Base-by-base conservation (phyloP, 2,797 vertebrate genomes). In the Megalops cyprinoides region DNA sequence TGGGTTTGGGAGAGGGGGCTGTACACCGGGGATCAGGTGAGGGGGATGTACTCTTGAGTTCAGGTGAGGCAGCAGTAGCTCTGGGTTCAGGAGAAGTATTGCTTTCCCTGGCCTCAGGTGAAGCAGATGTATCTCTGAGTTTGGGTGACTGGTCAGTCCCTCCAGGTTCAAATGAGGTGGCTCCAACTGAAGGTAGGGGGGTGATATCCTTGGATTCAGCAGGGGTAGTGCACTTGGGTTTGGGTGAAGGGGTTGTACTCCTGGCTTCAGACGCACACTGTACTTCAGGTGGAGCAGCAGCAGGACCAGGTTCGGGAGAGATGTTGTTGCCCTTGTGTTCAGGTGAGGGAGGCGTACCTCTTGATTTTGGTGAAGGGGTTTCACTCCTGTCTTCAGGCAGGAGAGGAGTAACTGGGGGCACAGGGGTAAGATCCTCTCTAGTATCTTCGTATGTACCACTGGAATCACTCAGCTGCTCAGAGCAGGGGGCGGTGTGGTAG, bases 361-460 rank as follows among this genome's bases (percentile, higher is more conserved):
- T 82, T 67, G 44, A 65, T 78, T 42, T 51, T 77, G 20, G 20
- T 76, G 23, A 46, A 67, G 71, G 71, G 39, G 84, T 85, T 76
- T 76, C 71, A 74, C 85, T 80, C 28, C 37, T 81, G 15, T 48
- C 79, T 78, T 87, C 85, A 76, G 79, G 76, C 55, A 39, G 49
- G 25, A 77, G 34, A 44, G 55, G 42, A 84, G 80, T 82, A 3
- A 84, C 83, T 25, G 78, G 82, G 58, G 87, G 86, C 78, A 86
- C 78, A 0, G 62, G 28, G 6, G 90, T 84, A 78, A 87, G 51
- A 84, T 84, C 87, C 28, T 93, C 91, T 82, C 62, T 87, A 44
- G 92, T 90, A 71, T 96, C 93, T 3, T 97, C 95, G 85, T 91
- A 93, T 4, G 86, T 91, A 80, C 96, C 96, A 85, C 95, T 91